Base-by-base conservation (phyloP, 2,888 invertebrate species). In the Drosophila quinaria region DNA sequence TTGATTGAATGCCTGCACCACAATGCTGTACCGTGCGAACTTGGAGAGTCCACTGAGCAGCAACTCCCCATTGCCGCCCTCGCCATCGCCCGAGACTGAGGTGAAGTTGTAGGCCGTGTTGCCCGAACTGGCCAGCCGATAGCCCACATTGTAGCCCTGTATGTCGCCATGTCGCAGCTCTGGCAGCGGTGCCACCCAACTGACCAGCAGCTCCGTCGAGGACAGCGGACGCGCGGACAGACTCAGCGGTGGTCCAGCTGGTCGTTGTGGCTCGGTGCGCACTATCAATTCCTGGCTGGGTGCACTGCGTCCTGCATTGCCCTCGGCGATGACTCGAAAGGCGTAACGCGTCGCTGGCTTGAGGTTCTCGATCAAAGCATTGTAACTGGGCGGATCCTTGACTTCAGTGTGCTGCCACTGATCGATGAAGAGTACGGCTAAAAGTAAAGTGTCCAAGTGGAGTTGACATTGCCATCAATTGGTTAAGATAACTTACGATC, bases 161-260 rank as follows among this genome's bases (percentile, higher is more conserved):
- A 96, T 95, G 74, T 96, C 95, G 0, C 97, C 97, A 89, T 97
- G 96, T 50, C 96, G 94, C 31, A 96, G 91, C 81, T 96, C 96
- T 0, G 94, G 92, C 15, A 95, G 84, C 0, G 97, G 97, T 0
- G 96, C 95, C 74, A 95, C 93, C 95, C 97, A 97, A 9, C 95
- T 95, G 10, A 97, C 94, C 37, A 95, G 92, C 11, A 97, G 93
- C 90, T 96, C 95, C 2, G 95, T 95, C 6, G 96, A 96, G 0
- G 96, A 96, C 17, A 96, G 93, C 0, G 96, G 95, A 51, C 95
- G 93, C 0, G 95, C 95, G 31, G 94, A 94, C n/a, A 95, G 93
- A 91, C 94, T 95, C 9, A 95, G 90, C 0, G 96, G 96, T 0
- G 95, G 94, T 6, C 96, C 96, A 1, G 95, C 95, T 0, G 96